A percentile compares a stretch with the other conserved stretches of the same genome.
Evolutionary conservation across 1,140 invertebrate genomes (phyloP).

Genomic region (Sogatella furcifera): DNA sequence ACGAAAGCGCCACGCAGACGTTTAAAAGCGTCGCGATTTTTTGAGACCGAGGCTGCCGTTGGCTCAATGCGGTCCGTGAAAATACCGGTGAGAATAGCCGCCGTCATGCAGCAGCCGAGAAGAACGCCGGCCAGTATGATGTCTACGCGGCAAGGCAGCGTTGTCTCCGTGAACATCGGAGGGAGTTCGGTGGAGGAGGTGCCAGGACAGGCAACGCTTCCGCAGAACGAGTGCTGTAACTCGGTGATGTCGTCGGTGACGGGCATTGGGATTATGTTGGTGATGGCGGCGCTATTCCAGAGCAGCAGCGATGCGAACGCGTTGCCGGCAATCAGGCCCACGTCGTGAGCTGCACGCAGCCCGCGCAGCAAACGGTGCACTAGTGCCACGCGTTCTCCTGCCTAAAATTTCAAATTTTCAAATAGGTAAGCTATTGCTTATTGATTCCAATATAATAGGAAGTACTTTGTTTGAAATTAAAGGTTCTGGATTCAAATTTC

Average conservation of each 20-base stretch:
- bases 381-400: not conserved
- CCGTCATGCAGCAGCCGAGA: constrained; percentile 39
- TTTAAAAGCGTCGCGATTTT: constrained; percentile 23
- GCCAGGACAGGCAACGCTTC: constrained; percentile 39
- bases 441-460: too few species aligned
- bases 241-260: constrained; percentile 29
- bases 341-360: constrained; percentile 44
- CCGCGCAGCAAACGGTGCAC: constrained; percentile 28
- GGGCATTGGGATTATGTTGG: too few species aligned
- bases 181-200: not conserved
- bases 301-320: constrained; percentile 37
- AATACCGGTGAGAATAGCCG: constrained; percentile 39
- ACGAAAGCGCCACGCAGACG: constrained; percentile 34
- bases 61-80: constrained; percentile 38
- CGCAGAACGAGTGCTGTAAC: constrained; percentile 40
- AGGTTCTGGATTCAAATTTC: too few species aligned
- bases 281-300: constrained; percentile 29
- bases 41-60: constrained; percentile 29
- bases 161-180: not conserved
- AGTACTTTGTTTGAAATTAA: too few species aligned
- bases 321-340: constrained; percentile 43
- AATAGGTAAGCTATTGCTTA: too few species aligned
- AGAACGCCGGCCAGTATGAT: constrained; percentile 40
- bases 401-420: too few species aligned
- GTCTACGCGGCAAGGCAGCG: constrained; percentile 33